Percentiles rank a stretch among this genome's conserved stretches.
Conservation (phyloP, 1,140 invertebrate genomes). For the Trichoplusia ni region DNA sequence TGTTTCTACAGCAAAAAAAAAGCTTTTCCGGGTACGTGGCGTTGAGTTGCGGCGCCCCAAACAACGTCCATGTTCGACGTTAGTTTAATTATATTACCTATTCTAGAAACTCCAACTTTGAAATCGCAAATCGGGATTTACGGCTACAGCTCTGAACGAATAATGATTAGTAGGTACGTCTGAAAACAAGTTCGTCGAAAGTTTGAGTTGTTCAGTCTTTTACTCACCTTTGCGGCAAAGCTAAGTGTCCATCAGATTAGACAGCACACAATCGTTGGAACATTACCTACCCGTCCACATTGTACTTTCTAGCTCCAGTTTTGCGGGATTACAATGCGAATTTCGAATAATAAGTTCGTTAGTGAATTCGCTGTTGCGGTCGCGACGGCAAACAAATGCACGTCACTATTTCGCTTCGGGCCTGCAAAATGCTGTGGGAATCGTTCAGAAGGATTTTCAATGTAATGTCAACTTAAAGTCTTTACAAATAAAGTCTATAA, state of each 20-base stretch:
- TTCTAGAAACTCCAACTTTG: too few relatives aligned
- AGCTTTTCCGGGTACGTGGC: too few relatives aligned
- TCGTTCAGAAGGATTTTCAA: conserved; percentile 14
- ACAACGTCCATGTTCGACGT: too few relatives aligned
- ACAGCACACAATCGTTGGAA: not conserved
- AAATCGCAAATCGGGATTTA: too few relatives aligned
- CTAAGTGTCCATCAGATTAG: not conserved
- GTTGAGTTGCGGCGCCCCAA: too few relatives aligned
- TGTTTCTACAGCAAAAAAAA: too few relatives aligned
- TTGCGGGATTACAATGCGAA: conserved; percentile 43
- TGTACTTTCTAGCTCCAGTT: conserved; percentile 3
- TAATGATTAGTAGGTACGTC: too few relatives aligned
- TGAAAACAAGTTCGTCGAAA: too few relatives aligned
- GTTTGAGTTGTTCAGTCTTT: too few relatives aligned
- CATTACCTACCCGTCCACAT: conserved; percentile 13
- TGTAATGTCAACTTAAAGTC: conserved; percentile 40
- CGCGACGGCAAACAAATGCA: conserved; percentile 63
- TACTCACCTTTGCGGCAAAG: not conserved
- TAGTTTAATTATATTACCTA: too few relatives aligned
- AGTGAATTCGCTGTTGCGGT: conserved; percentile 62
- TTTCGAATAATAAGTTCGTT: conserved; percentile 72
- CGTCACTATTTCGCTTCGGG: conserved; percentile 60
- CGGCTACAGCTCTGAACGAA: too few relatives aligned
- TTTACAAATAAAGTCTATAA: conserved; percentile 25
- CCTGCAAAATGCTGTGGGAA: conserved; percentile 41